These are phyloP conservation scores for Drosophila glabriapex DNA, from an alignment of 2,888 invertebrate genomes.

Conservation along the genomic window DNA sequence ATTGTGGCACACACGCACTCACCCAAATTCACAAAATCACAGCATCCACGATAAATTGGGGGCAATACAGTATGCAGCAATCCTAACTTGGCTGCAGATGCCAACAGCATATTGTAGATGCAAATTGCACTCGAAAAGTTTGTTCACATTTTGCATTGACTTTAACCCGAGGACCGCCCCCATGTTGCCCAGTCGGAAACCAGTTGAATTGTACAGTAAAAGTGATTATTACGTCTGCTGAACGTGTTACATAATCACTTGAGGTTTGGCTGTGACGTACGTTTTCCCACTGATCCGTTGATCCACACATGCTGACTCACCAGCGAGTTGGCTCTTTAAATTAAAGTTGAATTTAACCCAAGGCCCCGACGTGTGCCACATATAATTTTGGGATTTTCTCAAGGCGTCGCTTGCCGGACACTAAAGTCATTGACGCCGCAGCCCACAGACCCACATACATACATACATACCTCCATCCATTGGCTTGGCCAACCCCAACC, in stretches of 20 bases:
- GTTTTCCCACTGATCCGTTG: conserved; percentile 58
- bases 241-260: conserved; percentile 75
- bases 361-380: conserved; percentile 77
- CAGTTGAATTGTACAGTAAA: conserved; percentile 71
- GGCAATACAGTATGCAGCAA: conserved; percentile 2
- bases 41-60: conserved; percentile 6
- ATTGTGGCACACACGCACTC: neutral
- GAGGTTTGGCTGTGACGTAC: conserved; percentile 67
- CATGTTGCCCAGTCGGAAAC: conserved; percentile 59
- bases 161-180: conserved; percentile 29
- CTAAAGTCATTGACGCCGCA: conserved; percentile 74
- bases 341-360: conserved; percentile 76
- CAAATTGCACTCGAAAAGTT: conserved; percentile 32
- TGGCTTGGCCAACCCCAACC: conserved; percentile 63
- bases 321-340: conserved; percentile 66
- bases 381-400: conserved; percentile 80
- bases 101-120: neutral
- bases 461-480: neutral
- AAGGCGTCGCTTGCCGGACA: conserved; percentile 75
- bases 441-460: conserved; percentile 62
- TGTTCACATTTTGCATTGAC: conserved; percentile 76
- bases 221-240: conserved; percentile 69
- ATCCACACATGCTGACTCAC: conserved; percentile 63
- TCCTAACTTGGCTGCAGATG: neutral
- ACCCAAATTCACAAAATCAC: neutral